Evolutionary conservation across 2,888 invertebrate species (phyloP).

Genomic region (Mythimna ferrago): DNA sequence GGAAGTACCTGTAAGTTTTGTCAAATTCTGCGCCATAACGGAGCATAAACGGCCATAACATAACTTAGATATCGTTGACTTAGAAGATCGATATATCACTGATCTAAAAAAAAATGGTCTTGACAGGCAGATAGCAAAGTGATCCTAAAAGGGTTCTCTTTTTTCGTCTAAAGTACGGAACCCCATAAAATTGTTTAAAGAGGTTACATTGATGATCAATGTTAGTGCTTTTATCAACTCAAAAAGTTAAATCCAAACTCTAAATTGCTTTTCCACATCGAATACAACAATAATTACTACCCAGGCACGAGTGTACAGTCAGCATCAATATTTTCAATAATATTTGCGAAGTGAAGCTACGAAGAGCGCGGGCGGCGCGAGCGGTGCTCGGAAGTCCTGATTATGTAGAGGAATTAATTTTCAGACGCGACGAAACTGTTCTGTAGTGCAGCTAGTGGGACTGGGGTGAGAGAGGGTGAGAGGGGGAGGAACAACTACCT

Average conservation of each 20-base stretch:
- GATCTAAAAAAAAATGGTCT: too few relatives aligned
- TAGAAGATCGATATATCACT: too few relatives aligned
- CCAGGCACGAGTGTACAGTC: constrained; percentile 35
- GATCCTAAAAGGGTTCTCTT: too few relatives aligned
- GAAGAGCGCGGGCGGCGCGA: constrained; percentile 66
- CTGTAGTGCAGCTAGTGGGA: constrained; percentile 75
- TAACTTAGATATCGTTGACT: too few relatives aligned
- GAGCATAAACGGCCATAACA: too few relatives aligned
- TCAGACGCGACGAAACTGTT: constrained; percentile 88
- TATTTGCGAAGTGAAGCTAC: constrained; percentile 80
- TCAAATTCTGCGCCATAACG: too few relatives aligned
- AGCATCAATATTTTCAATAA: constrained; percentile 59
- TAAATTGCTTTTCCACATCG: constrained; percentile 19
- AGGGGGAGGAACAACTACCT: constrained; percentile 78
- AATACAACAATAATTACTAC: constrained; percentile 34
- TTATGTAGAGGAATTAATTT: constrained; percentile 91
- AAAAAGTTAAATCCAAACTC: constrained; percentile 4
- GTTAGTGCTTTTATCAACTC: neutral
- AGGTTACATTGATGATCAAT: neutral
- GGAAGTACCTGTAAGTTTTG: too few relatives aligned
- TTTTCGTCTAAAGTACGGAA: too few relatives aligned
- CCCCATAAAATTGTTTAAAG: neutral
- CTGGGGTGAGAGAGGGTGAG: constrained; percentile 43
- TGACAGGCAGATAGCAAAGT: too few relatives aligned
- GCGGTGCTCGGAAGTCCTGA: constrained; percentile 85